Conservation (phyloP, 1,140 invertebrate species). For the Bombus haemorrhoidalis region DNA sequence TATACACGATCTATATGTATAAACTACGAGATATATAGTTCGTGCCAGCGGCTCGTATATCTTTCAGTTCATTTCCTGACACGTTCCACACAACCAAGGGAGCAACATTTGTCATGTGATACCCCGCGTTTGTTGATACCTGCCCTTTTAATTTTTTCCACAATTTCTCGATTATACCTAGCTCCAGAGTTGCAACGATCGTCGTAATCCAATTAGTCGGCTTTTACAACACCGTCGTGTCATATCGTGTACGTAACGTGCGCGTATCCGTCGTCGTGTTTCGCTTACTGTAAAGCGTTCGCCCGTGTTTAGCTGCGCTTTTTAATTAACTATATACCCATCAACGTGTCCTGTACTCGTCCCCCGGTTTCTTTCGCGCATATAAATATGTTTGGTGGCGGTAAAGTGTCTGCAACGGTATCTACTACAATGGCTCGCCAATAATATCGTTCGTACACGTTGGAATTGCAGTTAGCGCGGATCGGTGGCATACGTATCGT, state of each 20-base stretch:
- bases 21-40: conserved; percentile 59
- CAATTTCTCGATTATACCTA: neutral
- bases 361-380: fast-evolving
- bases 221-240: neutral
- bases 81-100: conserved; percentile 6
- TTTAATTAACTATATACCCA: too few relatives aligned
- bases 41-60: conserved; percentile 10
- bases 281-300: too few relatives aligned
- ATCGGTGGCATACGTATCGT: neutral
- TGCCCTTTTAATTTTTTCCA: neutral
- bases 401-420: neutral
- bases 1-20: conserved; percentile 44
- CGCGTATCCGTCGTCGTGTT: too few relatives aligned
- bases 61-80: conserved; percentile 52
- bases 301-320: too few relatives aligned
- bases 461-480: neutral
- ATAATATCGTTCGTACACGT: neutral
- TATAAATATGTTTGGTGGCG: neutral
- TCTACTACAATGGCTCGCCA: too few relatives aligned
- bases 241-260: neutral
- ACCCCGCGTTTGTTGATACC: neutral
- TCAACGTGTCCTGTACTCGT: too few relatives aligned
- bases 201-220: neutral
- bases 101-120: neutral
- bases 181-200: neutral